phyloP scores from a whole-genome alignment of 2,888 invertebrate genomes.

The Ellobium chinense region DNA sequence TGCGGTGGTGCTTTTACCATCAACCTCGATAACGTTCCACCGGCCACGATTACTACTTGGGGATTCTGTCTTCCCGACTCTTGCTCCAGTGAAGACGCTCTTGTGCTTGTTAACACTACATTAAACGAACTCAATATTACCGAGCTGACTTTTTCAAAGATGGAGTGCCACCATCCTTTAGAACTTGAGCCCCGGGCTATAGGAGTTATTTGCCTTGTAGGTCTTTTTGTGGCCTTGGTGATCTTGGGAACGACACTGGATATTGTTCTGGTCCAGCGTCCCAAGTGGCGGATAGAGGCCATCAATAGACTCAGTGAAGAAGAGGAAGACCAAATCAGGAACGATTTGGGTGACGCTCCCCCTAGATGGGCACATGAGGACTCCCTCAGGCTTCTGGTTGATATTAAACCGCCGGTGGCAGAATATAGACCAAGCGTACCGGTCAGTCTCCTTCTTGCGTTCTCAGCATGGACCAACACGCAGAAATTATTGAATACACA shows the following conservation, averaged over 20 bases:
- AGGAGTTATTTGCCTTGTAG: not conserved
- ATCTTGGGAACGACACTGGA: constrained; percentile 40
- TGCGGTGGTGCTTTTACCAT: not conserved
- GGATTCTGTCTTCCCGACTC: constrained; percentile 43
- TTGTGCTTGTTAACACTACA: constrained; percentile 9
- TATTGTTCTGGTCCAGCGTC: constrained; percentile 43
- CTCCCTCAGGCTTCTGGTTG: not conserved
- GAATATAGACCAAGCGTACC: not conserved
- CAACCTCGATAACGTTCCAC: not conserved
- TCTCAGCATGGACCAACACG: constrained; percentile 66
- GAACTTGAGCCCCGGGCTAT: not conserved
- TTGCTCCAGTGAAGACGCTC: constrained; percentile 29
- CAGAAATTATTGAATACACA: constrained; percentile 57
- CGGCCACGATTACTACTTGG: not conserved
- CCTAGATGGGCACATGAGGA: not conserved
- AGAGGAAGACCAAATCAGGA: constrained; percentile 3
- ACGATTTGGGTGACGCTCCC: not conserved
- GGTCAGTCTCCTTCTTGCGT: constrained; percentile 37
- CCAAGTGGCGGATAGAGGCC: constrained; percentile 32
- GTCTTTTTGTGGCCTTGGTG: constrained; percentile 35
- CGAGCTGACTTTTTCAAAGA: not conserved
- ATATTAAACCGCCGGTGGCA: not conserved
- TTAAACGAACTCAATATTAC: not conserved
- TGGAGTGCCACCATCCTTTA: not conserved
- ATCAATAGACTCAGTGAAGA: not conserved